A percentile compares a stretch with the other conserved stretches of the same genome.
These are phyloP conservation scores for Pseudomyrmex concolor DNA, from an alignment of 1,140 invertebrate species.

Conservation along the genomic window DNA sequence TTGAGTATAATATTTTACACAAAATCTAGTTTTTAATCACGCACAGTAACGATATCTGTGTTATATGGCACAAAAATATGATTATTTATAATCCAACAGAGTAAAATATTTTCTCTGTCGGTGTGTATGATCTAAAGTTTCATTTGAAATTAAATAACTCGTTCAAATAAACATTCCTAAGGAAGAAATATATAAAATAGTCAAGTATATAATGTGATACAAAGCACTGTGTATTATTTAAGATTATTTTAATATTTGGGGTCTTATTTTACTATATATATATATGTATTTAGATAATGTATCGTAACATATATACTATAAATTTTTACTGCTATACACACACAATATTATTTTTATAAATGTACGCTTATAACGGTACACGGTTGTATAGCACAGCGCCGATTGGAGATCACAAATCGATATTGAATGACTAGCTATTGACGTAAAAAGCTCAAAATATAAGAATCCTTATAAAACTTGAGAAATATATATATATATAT, in stretches of 20 bases:
- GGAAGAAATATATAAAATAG: constrained; percentile 24
- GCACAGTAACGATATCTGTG: constrained; percentile 19
- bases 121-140: constrained; percentile 3
- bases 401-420: constrained; percentile 47
- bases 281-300: background rate
- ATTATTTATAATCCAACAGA: constrained; percentile 18
- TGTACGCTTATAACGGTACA: constrained; percentile 30
- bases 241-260: constrained; percentile 34
- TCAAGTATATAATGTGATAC: background rate
- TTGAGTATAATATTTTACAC: constrained; percentile 15
- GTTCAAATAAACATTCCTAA: constrained; percentile 13
- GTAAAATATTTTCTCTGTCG: constrained; percentile 32
- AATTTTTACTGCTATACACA: constrained; percentile 10
- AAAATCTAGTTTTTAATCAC: constrained; percentile 10
- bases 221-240: constrained; percentile 13
- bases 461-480: constrained; percentile 38
- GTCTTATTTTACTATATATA: constrained; percentile 24
- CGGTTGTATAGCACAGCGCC: constrained; percentile 29
- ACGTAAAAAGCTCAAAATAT: constrained; percentile 53
- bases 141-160: constrained; percentile 13
- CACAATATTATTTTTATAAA: constrained; percentile 27
- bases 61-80: constrained; percentile 34
- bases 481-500: constrained; percentile 14
- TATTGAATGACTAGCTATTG: constrained; percentile 54
- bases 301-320: constrained; percentile 1